These are phyloP conservation scores for Ptiloglossa arizonensis DNA, from an alignment of 1,140 invertebrate genomes.

Conservation along the genomic window DNA sequence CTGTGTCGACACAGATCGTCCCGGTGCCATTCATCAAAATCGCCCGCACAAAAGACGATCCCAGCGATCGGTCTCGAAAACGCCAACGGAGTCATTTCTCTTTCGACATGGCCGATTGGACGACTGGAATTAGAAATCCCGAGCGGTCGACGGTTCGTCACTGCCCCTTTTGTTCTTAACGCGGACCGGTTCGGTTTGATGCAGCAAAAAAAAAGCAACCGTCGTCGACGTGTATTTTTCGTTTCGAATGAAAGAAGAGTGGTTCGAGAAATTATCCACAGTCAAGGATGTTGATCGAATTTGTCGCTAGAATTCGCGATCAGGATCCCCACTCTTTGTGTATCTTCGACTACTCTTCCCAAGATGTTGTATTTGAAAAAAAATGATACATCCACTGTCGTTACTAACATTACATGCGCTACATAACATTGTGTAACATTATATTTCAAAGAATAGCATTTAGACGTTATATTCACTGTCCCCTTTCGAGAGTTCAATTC, in stretches of 20 bases:
- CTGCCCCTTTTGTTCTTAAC: conserved; percentile 44
- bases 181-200: conserved; percentile 38
- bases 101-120: conserved; percentile 47
- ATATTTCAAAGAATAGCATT: too few relatives aligned
- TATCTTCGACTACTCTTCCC: too few relatives aligned
- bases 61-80: conserved; percentile 34
- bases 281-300: too few relatives aligned
- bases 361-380: too few relatives aligned
- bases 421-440: too few relatives aligned
- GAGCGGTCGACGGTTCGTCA: conserved; percentile 7
- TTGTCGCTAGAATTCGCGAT: too few relatives aligned
- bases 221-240: neutral
- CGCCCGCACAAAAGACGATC: conserved; percentile 34
- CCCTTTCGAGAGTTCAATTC: too few relatives aligned
- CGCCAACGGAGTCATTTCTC: conserved; percentile 50
- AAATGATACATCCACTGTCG: too few relatives aligned
- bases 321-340: too few relatives aligned
- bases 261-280: too few relatives aligned
- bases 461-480: too few relatives aligned
- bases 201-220: conserved; percentile 44
- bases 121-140: conserved; percentile 57
- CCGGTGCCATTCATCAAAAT: conserved; percentile 37
- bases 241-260: neutral
- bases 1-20: conserved; percentile 24
- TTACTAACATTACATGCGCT: too few relatives aligned